Conservation (phyloP, 2,888 invertebrate genomes). For the Parapristionchus giblindavisi region DNA sequence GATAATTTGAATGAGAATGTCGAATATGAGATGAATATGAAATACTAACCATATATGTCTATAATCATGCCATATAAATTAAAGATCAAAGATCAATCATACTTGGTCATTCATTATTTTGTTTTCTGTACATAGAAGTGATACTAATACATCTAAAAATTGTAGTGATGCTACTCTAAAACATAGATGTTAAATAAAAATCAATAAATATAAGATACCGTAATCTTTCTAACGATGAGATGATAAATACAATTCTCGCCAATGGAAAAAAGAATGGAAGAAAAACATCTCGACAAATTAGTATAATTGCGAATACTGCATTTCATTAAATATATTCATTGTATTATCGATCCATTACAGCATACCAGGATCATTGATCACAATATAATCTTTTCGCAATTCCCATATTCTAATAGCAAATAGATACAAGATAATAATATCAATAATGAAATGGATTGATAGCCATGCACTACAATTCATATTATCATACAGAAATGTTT, state of each 20-base stretch:
- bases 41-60: too few relatives aligned
- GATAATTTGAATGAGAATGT: too few relatives aligned
- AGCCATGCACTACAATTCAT: constrained; percentile 1
- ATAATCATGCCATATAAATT: too few relatives aligned
- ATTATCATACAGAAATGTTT: too few relatives aligned
- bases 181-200: background rate
- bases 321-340: too few relatives aligned
- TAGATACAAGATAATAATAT: constrained; percentile 3
- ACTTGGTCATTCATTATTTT: constrained; percentile 33
- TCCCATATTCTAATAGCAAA: too few relatives aligned
- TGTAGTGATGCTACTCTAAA: background rate
- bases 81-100: constrained; percentile 13
- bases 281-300: constrained; percentile 20
- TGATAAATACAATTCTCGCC: background rate
- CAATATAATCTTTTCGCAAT: too few relatives aligned
- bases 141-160: background rate
- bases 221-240: background rate
- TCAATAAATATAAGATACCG: background rate
- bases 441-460: background rate
- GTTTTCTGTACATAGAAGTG: constrained; percentile 22
- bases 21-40: too few relatives aligned
- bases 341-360: too few relatives aligned
- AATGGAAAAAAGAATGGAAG: constrained; percentile 28
- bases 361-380: too few relatives aligned
- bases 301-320: too few relatives aligned